Evolutionary conservation across 2,797 vertebrate genomes (phyloP).

Genomic region (Menidia menidia): DNA sequence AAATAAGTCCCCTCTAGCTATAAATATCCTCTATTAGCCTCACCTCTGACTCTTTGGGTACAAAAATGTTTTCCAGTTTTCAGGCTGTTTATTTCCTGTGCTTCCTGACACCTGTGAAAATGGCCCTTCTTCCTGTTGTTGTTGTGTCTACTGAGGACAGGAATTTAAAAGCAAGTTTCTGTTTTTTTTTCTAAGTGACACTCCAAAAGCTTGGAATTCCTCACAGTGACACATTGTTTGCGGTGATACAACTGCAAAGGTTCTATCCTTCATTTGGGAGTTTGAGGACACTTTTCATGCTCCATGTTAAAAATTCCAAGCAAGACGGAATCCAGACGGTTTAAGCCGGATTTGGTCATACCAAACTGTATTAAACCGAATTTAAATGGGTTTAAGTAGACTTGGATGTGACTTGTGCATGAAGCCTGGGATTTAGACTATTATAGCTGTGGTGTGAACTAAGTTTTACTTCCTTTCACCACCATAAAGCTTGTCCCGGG

Average conservation of each 20-base stretch:
- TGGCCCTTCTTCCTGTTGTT: constrained; percentile 97
- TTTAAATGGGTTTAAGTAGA: too few species aligned
- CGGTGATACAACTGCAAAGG: constrained; percentile 35
- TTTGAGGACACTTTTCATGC: constrained; percentile 43
- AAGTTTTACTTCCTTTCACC: not conserved
- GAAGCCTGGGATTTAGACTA: not conserved
- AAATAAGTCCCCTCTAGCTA: constrained; percentile 63
- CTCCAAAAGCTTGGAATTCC: constrained; percentile 78
- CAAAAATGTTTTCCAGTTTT: constrained; percentile 82
- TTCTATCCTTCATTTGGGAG: constrained; percentile 12
- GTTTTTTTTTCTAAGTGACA: constrained; percentile 70
- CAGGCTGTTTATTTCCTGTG: constrained; percentile 88
- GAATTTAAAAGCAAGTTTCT: constrained; percentile 84
- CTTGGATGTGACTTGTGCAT: too few species aligned
- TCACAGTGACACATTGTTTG: constrained; percentile 55
- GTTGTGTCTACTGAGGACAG: constrained; percentile 92
- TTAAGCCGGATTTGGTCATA: too few species aligned
- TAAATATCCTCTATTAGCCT: constrained; percentile 78
- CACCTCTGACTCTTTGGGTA: constrained; percentile 76
- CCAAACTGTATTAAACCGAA: too few species aligned
- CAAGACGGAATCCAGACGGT: too few species aligned
- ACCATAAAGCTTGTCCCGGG: not conserved
- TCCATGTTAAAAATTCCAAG: constrained; percentile 1
- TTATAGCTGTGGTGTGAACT: not conserved
- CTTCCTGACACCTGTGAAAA: constrained; percentile 98